Evolutionary conservation across 92 coral and sea anemone genomes (phyloP), one percentile per base, ranked within the genome.

Genomic region (Desmophyllum pertusum): DNA sequence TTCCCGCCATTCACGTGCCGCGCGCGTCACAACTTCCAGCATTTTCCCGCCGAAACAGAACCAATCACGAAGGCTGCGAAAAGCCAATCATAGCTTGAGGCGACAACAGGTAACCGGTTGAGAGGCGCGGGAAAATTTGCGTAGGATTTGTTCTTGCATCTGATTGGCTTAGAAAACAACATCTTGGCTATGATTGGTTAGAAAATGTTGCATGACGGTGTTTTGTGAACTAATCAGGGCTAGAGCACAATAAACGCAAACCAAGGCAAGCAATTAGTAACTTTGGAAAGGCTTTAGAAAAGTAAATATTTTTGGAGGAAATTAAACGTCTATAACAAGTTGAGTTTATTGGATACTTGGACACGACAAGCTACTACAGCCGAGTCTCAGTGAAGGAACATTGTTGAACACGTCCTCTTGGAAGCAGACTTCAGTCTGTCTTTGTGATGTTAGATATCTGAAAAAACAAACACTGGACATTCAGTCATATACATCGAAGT

Each of bases 381-480:
- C 98, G n/a, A n/a, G 80, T 69, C 85, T 85, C 35, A 96, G 71
- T 14, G 91, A 73, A 21, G 80, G 77, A 19, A 94, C 85, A 76
- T 93, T 89, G 23, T 81, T 70, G 43, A 96, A 96, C 25, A 92
- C n/a, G 84, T 73, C 98, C 94, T 51, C 39, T 74, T 67, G 92
- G 98, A 35, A 96, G n/a, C 80, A 23, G 79, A 65, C 63, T 42
- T 77, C 38, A 96, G 89, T 39, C 91, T 86, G 88, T n/a, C n/a
- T n/a, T 96, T 96, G 30, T 94, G 91, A 71, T 94, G 92, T n/a
- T 25, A 96, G 84, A 76, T 92, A 92, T 62, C 98, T 96, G 67
- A 70, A 81, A 69, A 42, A 14, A n/a, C n/a, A n/a, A 80, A 68
- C 23, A 23, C 11, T 13, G 5, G n/a, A n/a, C n/a, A n/a, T n/a